Conservation (phyloP, 2,888 invertebrate species). For the Macrosoma leucophasiata region DNA sequence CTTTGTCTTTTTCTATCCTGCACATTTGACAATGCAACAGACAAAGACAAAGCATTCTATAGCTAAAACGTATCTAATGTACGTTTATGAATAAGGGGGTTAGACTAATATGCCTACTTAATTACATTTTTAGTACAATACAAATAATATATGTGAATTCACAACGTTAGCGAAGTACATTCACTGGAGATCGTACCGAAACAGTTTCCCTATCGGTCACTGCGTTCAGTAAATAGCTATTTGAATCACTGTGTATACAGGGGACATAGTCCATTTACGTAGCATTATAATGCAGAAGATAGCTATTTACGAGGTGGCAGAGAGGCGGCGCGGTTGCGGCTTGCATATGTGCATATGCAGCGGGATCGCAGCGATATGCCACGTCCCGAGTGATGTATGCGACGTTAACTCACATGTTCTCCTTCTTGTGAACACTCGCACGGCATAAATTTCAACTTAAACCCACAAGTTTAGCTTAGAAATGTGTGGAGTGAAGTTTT, state of each 20-base stretch:
- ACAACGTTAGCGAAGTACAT: too few species aligned
- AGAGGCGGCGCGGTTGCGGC: constrained; percentile 29
- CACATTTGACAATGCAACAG: too few species aligned
- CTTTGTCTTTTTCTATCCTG: too few species aligned
- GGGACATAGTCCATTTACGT: constrained; percentile 22
- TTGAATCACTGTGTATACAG: constrained; percentile 1
- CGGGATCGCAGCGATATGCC: constrained; percentile 53
- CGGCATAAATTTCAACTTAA: constrained; percentile 64
- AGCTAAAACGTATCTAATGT: too few species aligned
- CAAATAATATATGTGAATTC: too few species aligned
- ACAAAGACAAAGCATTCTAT: too few species aligned
- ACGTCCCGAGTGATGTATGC: constrained; percentile 61
- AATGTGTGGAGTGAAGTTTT: constrained; percentile 63
- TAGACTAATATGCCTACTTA: too few species aligned
- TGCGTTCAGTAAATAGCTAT: too few species aligned
- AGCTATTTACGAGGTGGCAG: constrained; percentile 23
- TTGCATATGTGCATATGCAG: constrained; percentile 49
- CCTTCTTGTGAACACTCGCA: constrained; percentile 57
- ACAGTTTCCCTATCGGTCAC: too few species aligned
- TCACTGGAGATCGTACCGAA: too few species aligned
- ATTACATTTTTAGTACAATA: too few species aligned
- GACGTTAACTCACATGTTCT: constrained; percentile 52
- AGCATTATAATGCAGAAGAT: constrained; percentile 25
- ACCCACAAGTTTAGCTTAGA: constrained; percentile 55
- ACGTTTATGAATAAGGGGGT: too few species aligned